Evolutionary conservation across 2,797 vertebrate genomes (phyloP).

Genomic region (Eidolon dupreanum): DNA sequence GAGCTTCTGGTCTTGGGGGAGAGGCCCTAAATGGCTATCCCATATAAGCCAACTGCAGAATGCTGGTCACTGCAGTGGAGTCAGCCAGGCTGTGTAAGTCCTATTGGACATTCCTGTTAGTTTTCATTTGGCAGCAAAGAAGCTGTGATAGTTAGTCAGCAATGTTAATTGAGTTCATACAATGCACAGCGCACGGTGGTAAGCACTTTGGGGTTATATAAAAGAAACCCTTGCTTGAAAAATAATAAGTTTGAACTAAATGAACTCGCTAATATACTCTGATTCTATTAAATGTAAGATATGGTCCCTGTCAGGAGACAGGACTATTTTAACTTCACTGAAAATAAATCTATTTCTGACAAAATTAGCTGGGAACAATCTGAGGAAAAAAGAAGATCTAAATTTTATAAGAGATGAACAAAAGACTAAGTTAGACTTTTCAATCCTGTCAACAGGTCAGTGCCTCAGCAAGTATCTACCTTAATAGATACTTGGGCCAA

Average conservation of each 20-base stretch:
- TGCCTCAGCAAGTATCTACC: not conserved
- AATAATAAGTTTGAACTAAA: not conserved
- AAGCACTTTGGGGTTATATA: not conserved
- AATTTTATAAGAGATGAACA: not conserved
- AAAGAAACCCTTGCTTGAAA: not conserved
- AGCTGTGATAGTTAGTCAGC: not conserved
- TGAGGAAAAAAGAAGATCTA: not conserved
- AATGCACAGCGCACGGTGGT: not conserved
- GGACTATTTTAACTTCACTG: not conserved
- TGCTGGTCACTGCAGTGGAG: not conserved
- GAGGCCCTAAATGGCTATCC: not conserved
- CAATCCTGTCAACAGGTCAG: not conserved
- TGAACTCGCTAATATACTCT: not conserved
- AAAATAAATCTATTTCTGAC: constrained; percentile 13
- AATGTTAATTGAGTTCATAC: not conserved
- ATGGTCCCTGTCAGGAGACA: not conserved
- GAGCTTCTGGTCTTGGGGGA: not conserved
- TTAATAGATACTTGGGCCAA: not conserved
- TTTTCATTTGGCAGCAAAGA: not conserved
- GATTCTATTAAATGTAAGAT: constrained; percentile 32
- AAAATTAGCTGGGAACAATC: not conserved
- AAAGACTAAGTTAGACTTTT: constrained; percentile 4
- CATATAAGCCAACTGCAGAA: not conserved
- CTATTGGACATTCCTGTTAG: not conserved
- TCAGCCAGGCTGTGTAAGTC: not conserved